Conservation (phyloP, 1,140 invertebrate genomes). For the Lepidurus apus region DNA sequence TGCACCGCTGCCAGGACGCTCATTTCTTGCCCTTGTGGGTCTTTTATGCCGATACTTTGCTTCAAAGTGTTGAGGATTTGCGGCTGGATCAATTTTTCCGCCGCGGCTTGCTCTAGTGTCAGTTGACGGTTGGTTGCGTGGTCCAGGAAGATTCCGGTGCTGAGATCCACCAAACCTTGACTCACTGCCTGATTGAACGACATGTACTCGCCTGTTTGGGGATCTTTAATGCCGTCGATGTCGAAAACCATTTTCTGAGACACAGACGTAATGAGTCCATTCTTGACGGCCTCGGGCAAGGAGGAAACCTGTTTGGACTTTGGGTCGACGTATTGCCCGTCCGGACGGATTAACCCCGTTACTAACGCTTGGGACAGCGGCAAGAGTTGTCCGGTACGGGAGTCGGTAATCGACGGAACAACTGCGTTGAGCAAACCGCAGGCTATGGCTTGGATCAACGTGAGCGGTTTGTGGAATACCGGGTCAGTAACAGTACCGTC, state of each 20-base stretch:
- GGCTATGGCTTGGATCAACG: conserved; percentile 74
- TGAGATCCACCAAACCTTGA: conserved; percentile 69
- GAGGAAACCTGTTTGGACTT: conserved; percentile 62
- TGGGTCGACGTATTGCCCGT: conserved; percentile 64
- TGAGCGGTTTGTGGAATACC: conserved; percentile 63
- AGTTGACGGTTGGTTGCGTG: conserved; percentile 66
- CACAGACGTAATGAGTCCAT: conserved; percentile 81
- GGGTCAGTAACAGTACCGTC: conserved; percentile 72
- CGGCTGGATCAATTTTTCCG: conserved; percentile 53
- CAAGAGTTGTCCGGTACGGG: conserved; percentile 67
- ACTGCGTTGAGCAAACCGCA: conserved; percentile 80
- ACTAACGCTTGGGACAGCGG: conserved; percentile 77
- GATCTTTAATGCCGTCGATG: conserved; percentile 83
- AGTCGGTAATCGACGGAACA: conserved; percentile 75
- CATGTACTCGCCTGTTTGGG: conserved; percentile 70
- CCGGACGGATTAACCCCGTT: conserved; percentile 66
- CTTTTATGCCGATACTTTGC: conserved; percentile 67
- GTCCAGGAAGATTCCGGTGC: conserved; percentile 66
- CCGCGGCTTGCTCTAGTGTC: conserved; percentile 54
- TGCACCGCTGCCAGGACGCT: conserved; percentile 79
- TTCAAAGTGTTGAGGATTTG: conserved; percentile 80
- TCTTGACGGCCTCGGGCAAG: conserved; percentile 72
- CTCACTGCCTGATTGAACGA: conserved; percentile 79
- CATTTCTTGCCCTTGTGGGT: conserved; percentile 62
- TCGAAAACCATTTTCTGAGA: conserved; percentile 83